phyloP scores from a whole-genome alignment of 2,797 vertebrate genomes.

The Gallirallus australis region DNA sequence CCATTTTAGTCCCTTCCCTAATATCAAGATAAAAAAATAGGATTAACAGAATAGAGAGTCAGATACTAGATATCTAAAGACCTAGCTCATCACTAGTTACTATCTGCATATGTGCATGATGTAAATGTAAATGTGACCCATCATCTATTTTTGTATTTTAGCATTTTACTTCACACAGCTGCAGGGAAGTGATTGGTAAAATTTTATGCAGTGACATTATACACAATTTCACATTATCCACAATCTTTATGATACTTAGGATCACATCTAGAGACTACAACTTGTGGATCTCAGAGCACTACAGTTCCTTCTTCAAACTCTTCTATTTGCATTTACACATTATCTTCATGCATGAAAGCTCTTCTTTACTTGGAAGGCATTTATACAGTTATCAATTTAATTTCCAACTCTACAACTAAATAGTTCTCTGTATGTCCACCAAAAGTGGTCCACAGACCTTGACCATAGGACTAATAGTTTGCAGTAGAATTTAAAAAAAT shows the following conservation, averaged over 20 bases:
- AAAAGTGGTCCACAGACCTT: neutral
- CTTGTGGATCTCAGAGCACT: neutral
- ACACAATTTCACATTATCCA: neutral
- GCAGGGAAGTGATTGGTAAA: neutral
- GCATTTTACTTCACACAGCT: neutral
- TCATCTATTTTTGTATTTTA: neutral
- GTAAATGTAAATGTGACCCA: neutral
- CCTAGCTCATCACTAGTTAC: neutral
- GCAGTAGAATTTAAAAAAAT: neutral
- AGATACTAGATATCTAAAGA: neutral
- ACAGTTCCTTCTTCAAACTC: neutral
- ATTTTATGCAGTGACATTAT: neutral
- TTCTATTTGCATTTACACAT: neutral
- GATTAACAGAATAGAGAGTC: neutral
- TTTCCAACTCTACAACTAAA: neutral
- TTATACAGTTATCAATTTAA: neutral
- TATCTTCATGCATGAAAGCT: neutral
- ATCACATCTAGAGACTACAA: neutral
- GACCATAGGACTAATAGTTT: neutral
- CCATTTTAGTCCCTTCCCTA: neutral
- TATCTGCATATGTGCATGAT: neutral
- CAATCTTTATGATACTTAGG: neutral
- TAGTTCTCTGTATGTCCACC: neutral
- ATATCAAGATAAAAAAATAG: neutral
- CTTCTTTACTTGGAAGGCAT: neutral